These are phyloP conservation scores for Palloptera scutellata DNA, from an alignment of 2,888 invertebrate species.

Conservation along the genomic window DNA sequence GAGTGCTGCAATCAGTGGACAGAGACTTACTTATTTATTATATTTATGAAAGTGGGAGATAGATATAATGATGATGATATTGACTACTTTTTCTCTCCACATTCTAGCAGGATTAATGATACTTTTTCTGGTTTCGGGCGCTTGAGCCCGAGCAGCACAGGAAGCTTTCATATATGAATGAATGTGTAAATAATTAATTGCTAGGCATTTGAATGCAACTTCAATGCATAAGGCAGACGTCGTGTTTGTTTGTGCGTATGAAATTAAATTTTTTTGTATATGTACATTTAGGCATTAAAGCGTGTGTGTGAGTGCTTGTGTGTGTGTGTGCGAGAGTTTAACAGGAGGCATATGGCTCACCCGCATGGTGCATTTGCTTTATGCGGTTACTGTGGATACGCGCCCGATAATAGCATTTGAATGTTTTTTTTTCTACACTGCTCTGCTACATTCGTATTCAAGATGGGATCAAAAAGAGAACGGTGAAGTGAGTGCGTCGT, in stretches of 20 bases:
- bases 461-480: background rate
- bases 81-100: too few species aligned
- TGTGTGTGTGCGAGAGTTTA: background rate
- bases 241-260: background rate
- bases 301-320: slow-evolving; percentile 14
- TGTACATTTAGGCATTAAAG: background rate
- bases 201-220: slow-evolving; percentile 31
- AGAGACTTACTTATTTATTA: background rate
- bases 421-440: slow-evolving; percentile 27
- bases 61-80: too few species aligned
- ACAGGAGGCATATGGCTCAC: slow-evolving; percentile 7
- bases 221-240: background rate
- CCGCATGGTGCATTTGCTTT: slow-evolving; percentile 25
- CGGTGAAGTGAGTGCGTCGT: slow-evolving; percentile 4
- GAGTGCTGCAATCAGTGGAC: background rate
- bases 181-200: background rate
- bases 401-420: slow-evolving; percentile 39
- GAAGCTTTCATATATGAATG: too few species aligned
- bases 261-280: background rate
- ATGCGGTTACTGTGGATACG: slow-evolving; percentile 25
- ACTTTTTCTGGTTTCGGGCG: too few species aligned
- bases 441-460: background rate
- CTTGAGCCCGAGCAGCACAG: too few species aligned
- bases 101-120: too few species aligned
- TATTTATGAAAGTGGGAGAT: too few species aligned